Conservation (phyloP, 2,113 vertebrate species). For the Mellivora capensis region DNA sequence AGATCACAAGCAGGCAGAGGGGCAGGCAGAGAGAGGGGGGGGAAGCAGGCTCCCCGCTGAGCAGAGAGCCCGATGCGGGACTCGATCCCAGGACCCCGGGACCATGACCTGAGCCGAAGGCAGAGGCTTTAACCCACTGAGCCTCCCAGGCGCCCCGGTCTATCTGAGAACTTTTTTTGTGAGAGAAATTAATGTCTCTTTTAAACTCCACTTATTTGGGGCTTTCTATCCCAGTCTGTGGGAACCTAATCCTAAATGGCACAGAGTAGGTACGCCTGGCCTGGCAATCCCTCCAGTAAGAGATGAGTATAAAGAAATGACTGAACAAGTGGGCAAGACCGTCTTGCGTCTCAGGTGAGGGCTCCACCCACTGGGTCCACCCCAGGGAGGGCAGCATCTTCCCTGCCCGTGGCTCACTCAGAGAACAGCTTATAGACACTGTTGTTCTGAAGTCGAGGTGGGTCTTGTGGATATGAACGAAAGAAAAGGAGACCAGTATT, state of each 20-base stretch:
- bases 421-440: rapidly evolving
- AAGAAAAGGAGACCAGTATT: neutral
- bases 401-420: neutral
- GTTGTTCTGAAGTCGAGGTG: neutral
- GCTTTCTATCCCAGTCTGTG: neutral
- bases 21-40: too few relatives aligned
- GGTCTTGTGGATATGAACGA: neutral
- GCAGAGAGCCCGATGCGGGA: too few relatives aligned
- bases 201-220: neutral
- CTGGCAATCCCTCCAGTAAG: neutral
- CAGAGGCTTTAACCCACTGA: too few relatives aligned
- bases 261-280: neutral
- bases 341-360: too few relatives aligned
- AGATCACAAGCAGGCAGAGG: too few relatives aligned
- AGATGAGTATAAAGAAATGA: neutral
- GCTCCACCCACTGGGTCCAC: neutral
- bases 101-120: too few relatives aligned
- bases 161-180: neutral
- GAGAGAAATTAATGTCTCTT: neutral
- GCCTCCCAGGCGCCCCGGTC: too few relatives aligned
- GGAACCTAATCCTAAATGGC: neutral
- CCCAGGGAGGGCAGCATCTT: too few relatives aligned
- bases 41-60: too few relatives aligned
- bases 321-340: neutral
- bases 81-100: too few relatives aligned